These are phyloP conservation scores for Druon quercuslanigerum DNA, from an alignment of 1,140 invertebrate genomes.

Conservation along the genomic window DNA sequence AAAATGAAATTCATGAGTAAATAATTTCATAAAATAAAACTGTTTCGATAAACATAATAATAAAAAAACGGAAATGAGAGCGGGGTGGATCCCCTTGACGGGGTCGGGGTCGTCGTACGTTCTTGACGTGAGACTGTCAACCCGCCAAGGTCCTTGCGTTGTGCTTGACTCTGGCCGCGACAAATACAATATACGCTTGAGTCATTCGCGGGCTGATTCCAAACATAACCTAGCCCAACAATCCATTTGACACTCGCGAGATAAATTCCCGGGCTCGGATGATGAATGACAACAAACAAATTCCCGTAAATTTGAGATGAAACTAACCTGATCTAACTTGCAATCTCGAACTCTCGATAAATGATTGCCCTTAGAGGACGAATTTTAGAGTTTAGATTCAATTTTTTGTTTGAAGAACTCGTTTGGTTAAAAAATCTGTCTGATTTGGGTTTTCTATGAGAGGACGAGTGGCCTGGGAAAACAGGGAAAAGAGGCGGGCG, in stretches of 20 bases:
- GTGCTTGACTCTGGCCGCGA: conserved; percentile 37
- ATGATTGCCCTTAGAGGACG: too few species aligned
- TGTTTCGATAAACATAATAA: too few species aligned
- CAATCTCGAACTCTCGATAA: background rate
- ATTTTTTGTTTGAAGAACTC: too few species aligned
- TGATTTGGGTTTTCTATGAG: too few species aligned
- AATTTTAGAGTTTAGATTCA: too few species aligned
- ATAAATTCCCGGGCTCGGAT: background rate
- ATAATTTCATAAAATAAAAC: too few species aligned
- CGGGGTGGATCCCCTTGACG: conserved; percentile 47
- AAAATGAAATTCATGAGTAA: too few species aligned
- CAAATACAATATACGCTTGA: background rate
- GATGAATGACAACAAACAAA: background rate
- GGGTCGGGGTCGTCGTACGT: conserved; percentile 73
- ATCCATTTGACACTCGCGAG: conserved; percentile 1
- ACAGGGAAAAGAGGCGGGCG: too few species aligned
- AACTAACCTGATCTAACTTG: conserved; percentile 12
- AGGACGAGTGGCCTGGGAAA: too few species aligned
- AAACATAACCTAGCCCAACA: conserved; percentile 32
- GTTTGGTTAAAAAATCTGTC: too few species aligned
- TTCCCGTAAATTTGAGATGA: background rate
- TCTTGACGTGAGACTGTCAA: conserved; percentile 71
- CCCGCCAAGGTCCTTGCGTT: conserved; percentile 65
- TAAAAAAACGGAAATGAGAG: conserved; percentile 31
- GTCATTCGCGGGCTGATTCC: background rate